These are phyloP conservation scores for Zeugodacus cucurbitae DNA, from an alignment of 1,140 invertebrate species.

Conservation along the genomic window DNA sequence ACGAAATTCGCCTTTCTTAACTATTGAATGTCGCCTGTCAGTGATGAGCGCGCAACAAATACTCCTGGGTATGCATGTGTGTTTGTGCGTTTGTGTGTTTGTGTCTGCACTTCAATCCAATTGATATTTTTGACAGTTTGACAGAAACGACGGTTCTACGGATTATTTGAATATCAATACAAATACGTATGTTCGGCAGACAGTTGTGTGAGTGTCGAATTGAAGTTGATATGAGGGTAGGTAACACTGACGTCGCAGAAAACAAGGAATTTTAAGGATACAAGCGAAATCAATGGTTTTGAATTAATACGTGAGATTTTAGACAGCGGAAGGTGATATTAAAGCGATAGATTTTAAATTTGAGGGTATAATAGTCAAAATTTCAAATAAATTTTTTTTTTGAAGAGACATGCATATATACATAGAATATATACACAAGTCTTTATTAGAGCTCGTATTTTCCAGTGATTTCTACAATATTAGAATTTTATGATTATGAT, in stretches of 20 bases:
- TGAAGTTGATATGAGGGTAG: neutral
- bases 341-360: no score
- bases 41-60: neutral
- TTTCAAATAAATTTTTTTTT: no score
- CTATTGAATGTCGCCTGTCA: neutral
- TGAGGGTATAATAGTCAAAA: no score
- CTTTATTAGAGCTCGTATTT: no score
- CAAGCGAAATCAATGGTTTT: neutral
- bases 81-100: neutral
- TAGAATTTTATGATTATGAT: no score
- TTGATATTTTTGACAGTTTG: conserved; percentile 16
- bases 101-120: neutral
- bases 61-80: neutral
- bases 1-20: neutral
- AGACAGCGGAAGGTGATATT: neutral
- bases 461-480: no score
- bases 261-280: neutral
- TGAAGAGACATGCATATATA: no score
- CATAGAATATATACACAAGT: no score
- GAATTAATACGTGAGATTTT: neutral
- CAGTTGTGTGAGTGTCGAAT: neutral
- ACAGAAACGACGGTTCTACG: conserved; percentile 20
- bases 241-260: neutral
- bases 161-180: conserved; percentile 5
- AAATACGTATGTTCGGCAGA: neutral